Conservation (phyloP, 2,797 vertebrate species). For the Amblyopsis hoosieri region DNA sequence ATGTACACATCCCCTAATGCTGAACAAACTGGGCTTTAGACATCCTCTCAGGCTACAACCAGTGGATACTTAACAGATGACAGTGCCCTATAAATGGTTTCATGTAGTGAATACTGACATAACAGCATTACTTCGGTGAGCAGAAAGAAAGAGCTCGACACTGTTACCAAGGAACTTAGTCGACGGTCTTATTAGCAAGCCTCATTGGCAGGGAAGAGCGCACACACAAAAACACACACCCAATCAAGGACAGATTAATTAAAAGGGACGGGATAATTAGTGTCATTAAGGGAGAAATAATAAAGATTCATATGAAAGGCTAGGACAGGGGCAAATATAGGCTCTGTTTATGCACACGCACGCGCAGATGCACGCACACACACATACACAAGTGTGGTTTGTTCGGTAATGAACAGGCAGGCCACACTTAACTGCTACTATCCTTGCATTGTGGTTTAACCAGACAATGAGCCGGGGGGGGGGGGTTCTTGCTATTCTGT, state of each 20-base stretch:
- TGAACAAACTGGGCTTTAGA: no score
- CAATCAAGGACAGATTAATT: conserved; percentile 71
- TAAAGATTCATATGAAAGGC: conserved; percentile 52
- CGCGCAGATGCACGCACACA: not conserved
- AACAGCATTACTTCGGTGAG: not conserved
- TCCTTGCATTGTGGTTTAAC: not conserved
- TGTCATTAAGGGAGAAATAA: conserved; percentile 70
- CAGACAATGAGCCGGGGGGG: not conserved
- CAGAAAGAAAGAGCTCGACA: not conserved
- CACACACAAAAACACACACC: conserved; percentile 44
- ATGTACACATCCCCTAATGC: no score
- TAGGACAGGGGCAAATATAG: conserved; percentile 50
- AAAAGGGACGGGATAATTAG: conserved; percentile 75
- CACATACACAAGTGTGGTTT: conserved; percentile 7
- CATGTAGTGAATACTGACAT: not conserved
- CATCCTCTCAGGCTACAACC: no score
- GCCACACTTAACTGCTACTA: not conserved
- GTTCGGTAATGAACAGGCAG: no score
- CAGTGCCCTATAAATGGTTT: not conserved
- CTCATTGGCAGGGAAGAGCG: conserved; percentile 25
- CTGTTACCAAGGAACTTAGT: conserved; percentile 49
- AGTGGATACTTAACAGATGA: no score
- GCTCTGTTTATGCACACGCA: conserved; percentile 37
- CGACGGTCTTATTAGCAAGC: conserved; percentile 55
- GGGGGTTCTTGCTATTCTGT: not conserved